Evolutionary conservation across 2,888 invertebrate species (phyloP), one percentile per base, ranked within the genome.

Genomic region (Lacanobia oleracea): DNA sequence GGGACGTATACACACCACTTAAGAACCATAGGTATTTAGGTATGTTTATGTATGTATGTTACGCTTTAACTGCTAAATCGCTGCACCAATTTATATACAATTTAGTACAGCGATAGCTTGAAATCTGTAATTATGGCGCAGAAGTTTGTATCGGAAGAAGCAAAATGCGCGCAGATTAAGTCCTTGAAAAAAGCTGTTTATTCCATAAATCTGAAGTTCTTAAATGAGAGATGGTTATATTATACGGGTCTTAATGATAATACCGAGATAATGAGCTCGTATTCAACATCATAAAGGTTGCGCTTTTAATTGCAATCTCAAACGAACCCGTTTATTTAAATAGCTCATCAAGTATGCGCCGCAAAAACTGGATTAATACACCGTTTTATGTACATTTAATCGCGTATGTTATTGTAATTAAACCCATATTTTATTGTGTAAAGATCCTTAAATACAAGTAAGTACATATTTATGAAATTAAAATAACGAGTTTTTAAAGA

Each of bases 1-100:
- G 87, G 78, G 84, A 87, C 77, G 87, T 79, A 83, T 75, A 80
- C 75, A 71, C 65, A 76, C 57, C 72, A 57, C 75, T 81, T 66
- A 71, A 72, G 76, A 74, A 57, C 27, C 27, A 43, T 43, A 48
- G 16, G 18, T 48, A 54, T 16, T 6, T 9, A 43, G 18, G 43
- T 27, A 37, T n/a, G 43, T 33, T 33, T 33, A 33, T 16, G 23
- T 21, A 37, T n/a, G 51, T 37, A 59, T 63, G 51, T 40, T 23
- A 53, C 37, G 18, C 45, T 40, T 67, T 59, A 4, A 27, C 21
- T 4, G 21, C 51, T 21, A 21, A 75, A 37, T 16, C 2, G 3
- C 4, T 16, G 5, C 6, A 8, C 14, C 8, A 9, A 21, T 18
- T 33, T 12, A 14, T 0, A 59, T 53, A 0, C 5, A 6, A 69